Percentiles rank a stretch among this genome's conserved stretches.
These are phyloP conservation scores for Entomobrya proxima DNA, from an alignment of 2,888 invertebrate genomes.

Conservation along the genomic window DNA sequence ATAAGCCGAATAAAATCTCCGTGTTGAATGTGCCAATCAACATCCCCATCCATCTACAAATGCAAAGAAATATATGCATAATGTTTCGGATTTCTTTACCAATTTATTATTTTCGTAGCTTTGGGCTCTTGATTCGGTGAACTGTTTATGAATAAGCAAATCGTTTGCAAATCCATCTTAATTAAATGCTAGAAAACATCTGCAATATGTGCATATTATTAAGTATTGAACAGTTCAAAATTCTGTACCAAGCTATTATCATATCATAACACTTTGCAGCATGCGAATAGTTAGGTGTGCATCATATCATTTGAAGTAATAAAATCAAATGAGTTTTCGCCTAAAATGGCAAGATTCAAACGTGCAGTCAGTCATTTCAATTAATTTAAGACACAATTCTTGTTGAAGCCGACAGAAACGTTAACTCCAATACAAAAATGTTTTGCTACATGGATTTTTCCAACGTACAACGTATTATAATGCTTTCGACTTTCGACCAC, in stretches of 20 bases:
- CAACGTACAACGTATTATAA: no score
- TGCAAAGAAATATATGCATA: not conserved
- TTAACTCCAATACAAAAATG: no score
- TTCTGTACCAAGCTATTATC: no score
- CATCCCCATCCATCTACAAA: not conserved
- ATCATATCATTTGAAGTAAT: not conserved
- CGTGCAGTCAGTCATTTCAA: no score
- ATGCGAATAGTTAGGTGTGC: no score
- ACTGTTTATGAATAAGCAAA: not conserved
- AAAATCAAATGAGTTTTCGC: not conserved
- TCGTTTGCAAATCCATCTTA: not conserved
- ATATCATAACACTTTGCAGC: not conserved
- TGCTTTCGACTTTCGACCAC: no score
- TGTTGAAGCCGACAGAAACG: no score
- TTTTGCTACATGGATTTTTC: no score
- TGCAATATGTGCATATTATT: not conserved
- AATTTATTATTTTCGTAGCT: not conserved
- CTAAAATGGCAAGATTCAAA: not conserved
- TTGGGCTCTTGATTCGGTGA: not conserved
- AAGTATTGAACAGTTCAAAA: no score
- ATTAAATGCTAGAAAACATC: not conserved
- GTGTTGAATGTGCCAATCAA: not conserved
- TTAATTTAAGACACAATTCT: no score
- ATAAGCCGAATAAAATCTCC: not conserved
- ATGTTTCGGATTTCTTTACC: no score